Conservation (phyloP, 2,888 invertebrate species). For the Hypomecis punctinalis region DNA sequence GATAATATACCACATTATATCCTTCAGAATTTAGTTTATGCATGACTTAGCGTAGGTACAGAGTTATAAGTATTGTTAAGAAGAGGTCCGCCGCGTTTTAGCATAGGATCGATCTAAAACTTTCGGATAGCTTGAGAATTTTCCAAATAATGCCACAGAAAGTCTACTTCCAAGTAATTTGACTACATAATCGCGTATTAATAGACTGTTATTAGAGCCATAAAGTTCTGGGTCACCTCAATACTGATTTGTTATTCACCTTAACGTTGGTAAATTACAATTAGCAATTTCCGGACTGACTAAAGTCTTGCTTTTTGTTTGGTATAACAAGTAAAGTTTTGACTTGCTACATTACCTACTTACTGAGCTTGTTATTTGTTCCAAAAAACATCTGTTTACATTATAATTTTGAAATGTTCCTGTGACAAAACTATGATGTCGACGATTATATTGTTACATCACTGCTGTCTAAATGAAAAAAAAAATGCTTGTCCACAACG, state of each 20-base stretch:
- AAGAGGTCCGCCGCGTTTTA: too few species aligned
- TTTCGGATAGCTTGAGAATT: not conserved
- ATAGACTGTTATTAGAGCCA: slow-evolving; percentile 35
- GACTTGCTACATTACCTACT: not conserved
- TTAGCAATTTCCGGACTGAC: slow-evolving; percentile 41
- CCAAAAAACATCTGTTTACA: not conserved
- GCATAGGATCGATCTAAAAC: not conserved
- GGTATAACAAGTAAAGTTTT: not conserved
- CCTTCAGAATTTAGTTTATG: too few species aligned
- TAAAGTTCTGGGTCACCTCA: slow-evolving; percentile 43
- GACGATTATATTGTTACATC: too few species aligned
- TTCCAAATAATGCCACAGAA: slow-evolving; percentile 2
- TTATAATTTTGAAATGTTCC: too few species aligned
- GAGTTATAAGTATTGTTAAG: too few species aligned
- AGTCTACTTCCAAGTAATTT: slow-evolving; percentile 28
- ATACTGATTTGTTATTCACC: slow-evolving; percentile 41
- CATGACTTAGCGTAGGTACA: too few species aligned
- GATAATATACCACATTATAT: too few species aligned
- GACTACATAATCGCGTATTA: slow-evolving; percentile 30
- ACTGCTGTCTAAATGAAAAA: too few species aligned
- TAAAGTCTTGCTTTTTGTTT: slow-evolving; percentile 30
- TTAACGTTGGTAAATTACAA: slow-evolving; percentile 42
- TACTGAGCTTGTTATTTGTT: not conserved
- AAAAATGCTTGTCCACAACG: too few species aligned
- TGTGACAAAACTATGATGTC: too few species aligned